phyloP scores from a whole-genome alignment of 2,113 vertebrate species.

The Neotoma lepida region DNA sequence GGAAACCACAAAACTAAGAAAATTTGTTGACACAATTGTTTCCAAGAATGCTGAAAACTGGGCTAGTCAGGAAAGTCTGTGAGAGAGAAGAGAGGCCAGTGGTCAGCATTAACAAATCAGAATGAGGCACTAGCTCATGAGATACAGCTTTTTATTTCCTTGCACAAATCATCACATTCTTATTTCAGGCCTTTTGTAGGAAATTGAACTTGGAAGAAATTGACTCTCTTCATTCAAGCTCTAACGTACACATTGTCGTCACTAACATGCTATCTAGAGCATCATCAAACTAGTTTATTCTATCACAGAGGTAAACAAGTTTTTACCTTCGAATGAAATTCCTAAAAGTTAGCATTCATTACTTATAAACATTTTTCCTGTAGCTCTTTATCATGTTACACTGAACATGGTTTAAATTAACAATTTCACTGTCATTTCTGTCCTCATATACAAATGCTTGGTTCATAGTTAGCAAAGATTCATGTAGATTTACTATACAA shows the following conservation, averaged over 20 bases:
- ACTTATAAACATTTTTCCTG: neutral
- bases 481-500: neutral
- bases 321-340: neutral
- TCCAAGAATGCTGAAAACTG: neutral
- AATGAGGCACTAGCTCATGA: neutral
- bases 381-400: neutral
- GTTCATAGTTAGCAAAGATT: neutral
- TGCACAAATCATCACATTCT: neutral
- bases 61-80: neutral
- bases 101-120: constrained; percentile 4
- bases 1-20: neutral
- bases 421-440: neutral
- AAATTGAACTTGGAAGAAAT: constrained; percentile 40
- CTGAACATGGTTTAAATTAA: too few species aligned
- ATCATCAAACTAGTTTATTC: neutral
- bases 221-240: neutral
- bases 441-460: neutral
- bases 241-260: neutral
- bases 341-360: neutral
- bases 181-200: constrained; percentile 18
- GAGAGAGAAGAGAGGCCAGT: neutral
- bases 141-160: neutral
- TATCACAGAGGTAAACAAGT: too few species aligned
- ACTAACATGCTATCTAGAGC: constrained; percentile 4
- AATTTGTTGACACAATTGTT: neutral